phyloP scores from a whole-genome alignment of 2,113 vertebrate genomes.

The Peromyscus polionotus region DNA sequence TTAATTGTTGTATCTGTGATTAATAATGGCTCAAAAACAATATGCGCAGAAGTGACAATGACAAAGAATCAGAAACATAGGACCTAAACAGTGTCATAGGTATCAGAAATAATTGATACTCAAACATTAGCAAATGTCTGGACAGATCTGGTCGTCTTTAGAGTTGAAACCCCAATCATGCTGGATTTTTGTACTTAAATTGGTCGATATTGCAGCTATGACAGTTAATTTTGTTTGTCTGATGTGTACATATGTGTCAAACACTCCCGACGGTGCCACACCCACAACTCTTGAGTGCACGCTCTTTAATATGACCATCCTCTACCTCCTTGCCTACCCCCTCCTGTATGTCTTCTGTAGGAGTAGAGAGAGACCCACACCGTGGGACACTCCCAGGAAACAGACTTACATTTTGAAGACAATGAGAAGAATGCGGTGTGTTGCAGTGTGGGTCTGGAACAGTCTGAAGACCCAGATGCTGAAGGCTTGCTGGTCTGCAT shows the following conservation, averaged over 20 bases:
- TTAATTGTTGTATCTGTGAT: not conserved
- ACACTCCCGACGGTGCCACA: not conserved
- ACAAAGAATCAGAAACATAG: not conserved
- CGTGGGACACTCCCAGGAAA: not conserved
- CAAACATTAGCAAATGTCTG: slow-evolving; percentile 16
- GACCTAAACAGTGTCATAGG: not conserved
- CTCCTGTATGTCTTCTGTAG: not conserved
- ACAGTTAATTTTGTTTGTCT: not conserved
- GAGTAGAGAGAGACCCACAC: not conserved
- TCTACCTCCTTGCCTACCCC: too few species aligned
- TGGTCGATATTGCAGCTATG: not conserved
- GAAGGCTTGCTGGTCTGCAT: too few species aligned
- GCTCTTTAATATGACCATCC: too few species aligned
- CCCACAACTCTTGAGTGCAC: not conserved
- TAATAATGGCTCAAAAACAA: not conserved
- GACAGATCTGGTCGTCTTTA: not conserved
- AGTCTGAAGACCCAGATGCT: not conserved
- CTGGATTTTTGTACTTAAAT: not conserved
- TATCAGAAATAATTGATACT: not conserved
- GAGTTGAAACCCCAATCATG: not conserved
- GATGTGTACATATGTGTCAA: not conserved
- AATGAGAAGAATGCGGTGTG: not conserved
- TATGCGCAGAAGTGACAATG: not conserved
- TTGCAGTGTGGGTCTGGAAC: not conserved
- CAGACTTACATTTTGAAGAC: not conserved